Conservation (phyloP, 2,113 vertebrate species). For the Brachyhypopomus gauderio region DNA sequence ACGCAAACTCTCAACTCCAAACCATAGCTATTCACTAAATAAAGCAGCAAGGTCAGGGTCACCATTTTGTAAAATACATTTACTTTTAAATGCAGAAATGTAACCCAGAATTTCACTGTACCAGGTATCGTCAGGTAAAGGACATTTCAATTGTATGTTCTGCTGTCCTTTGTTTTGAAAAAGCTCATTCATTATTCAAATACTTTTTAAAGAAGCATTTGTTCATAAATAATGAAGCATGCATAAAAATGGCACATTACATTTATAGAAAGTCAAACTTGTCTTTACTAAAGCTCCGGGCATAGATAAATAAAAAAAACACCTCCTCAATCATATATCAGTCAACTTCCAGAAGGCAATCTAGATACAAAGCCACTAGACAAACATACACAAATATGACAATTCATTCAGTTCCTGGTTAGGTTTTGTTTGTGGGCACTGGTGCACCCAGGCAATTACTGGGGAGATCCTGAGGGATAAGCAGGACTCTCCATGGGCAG, state of each 20-base stretch:
- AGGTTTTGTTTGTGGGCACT: constrained; percentile 13
- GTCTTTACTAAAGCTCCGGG: constrained; percentile 33
- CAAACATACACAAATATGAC: constrained; percentile 21
- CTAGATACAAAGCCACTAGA: neutral
- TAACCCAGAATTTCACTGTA: neutral
- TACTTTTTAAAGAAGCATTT: too few species aligned
- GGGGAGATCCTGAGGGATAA: constrained; percentile 20
- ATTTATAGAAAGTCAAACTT: constrained; percentile 25
- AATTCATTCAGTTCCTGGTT: constrained; percentile 19
- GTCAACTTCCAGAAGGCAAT: neutral
- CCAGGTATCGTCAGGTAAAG: too few species aligned
- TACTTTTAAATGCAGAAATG: neutral
- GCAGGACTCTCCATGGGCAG: constrained; percentile 34
- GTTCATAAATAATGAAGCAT: neutral
- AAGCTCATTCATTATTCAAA: neutral
- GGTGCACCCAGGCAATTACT: constrained; percentile 1
- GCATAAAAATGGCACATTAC: neutral
- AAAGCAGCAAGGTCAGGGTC: too few species aligned
- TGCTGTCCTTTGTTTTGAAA: neutral
- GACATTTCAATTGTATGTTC: neutral
- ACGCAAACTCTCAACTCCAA: too few species aligned
- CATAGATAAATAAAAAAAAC: constrained; percentile 2
- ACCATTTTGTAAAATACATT: too few species aligned
- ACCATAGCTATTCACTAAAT: too few species aligned
- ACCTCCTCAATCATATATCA: neutral